These are phyloP conservation scores for Spodoptera litura DNA, from an alignment of 1,140 invertebrate species.

Conservation along the genomic window DNA sequence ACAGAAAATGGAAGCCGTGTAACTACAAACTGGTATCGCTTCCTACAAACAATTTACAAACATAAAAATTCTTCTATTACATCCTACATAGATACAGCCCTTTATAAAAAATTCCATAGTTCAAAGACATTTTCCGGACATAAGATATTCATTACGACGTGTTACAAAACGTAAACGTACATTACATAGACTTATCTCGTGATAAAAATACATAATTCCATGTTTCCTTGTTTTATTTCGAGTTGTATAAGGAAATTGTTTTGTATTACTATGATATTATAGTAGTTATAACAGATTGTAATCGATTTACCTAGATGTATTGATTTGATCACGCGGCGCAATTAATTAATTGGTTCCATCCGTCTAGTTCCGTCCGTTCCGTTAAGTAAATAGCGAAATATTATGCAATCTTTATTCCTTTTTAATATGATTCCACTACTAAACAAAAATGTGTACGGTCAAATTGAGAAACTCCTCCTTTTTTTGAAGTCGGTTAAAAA, in stretches of 20 bases:
- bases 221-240: constrained; percentile 37
- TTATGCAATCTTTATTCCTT: no score
- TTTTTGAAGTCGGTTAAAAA: no score
- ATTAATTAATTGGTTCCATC: no score
- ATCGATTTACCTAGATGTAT: background rate
- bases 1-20: no score
- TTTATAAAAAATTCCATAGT: constrained; percentile 29
- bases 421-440: no score
- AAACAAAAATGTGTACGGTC: no score
- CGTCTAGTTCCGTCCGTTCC: no score
- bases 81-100: constrained; percentile 40
- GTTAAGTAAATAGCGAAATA: no score
- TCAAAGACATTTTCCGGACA: constrained; percentile 33
- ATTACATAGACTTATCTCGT: constrained; percentile 11
- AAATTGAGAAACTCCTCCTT: no score
- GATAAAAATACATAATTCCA: constrained; percentile 13
- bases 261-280: background rate
- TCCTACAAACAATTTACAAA: background rate
- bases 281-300: background rate
- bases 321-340: background rate
- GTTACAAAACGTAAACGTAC: constrained; percentile 14
- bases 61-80: background rate
- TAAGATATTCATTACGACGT: background rate
- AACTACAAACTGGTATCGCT: background rate
- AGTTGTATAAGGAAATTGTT: constrained; percentile 15